Evolutionary conservation across 2,888 invertebrate species (phyloP).

Genomic region (Agriotes lineatus): DNA sequence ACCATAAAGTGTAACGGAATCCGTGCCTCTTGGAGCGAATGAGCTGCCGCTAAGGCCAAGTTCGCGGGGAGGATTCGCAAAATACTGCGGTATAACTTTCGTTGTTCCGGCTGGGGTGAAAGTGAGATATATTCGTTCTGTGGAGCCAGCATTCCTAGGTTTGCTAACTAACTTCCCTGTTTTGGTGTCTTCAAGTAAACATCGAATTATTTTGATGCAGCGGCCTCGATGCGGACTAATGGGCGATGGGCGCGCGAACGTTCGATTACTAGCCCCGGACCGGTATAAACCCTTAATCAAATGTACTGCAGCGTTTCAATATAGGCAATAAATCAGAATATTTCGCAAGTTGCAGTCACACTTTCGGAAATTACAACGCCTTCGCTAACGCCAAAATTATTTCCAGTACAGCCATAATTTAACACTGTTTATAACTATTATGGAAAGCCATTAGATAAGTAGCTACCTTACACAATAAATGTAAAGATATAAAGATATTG

Average conservation of each 20-base stretch:
- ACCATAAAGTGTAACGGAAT: conserved; percentile 59
- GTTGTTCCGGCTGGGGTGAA: conserved; percentile 61
- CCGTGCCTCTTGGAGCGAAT: conserved; percentile 58
- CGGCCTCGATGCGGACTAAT: not conserved
- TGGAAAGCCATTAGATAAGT: no score
- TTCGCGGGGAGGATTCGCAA: conserved; percentile 56
- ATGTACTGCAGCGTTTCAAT: no score
- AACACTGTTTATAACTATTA: no score
- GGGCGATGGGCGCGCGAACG: not conserved
- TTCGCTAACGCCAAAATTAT: no score
- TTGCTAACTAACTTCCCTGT: conserved; percentile 43
- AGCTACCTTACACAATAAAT: no score
- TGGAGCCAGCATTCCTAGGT: conserved; percentile 60
- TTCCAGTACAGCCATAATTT: no score
- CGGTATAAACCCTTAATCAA: no score
- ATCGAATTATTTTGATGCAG: conserved; percentile 12
- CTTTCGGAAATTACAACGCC: no score
- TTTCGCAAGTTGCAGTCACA: no score
- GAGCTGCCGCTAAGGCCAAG: conserved; percentile 54
- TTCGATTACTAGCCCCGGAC: no score
- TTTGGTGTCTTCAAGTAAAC: conserved; percentile 34
- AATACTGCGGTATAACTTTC: conserved; percentile 63
- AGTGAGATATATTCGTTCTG: conserved; percentile 61
- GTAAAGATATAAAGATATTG: no score
- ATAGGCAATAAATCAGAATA: no score